phyloP scores from a whole-genome alignment of 2,888 invertebrate species.

The Sepioteuthis lessoniana region DNA sequence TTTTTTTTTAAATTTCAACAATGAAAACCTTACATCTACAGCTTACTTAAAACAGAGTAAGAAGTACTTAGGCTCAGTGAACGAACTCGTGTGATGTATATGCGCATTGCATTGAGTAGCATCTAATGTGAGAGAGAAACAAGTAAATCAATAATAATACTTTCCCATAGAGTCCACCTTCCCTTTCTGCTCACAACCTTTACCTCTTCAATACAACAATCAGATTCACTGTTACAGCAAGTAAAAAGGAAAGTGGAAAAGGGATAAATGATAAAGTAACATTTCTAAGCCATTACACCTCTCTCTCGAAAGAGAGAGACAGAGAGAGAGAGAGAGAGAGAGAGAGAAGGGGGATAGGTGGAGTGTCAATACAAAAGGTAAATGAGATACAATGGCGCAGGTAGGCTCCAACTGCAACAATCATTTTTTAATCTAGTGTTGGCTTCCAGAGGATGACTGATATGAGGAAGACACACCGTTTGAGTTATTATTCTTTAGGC shows the following conservation, averaged over 20 bases:
- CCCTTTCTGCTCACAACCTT: neutral
- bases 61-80: neutral
- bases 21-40: neutral
- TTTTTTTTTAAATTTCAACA: neutral
- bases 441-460: too few species aligned
- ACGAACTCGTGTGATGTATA: neutral
- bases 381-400: neutral
- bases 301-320: neutral
- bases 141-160: neutral
- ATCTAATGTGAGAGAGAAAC: neutral
- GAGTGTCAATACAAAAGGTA: neutral
- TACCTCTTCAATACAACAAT: neutral
- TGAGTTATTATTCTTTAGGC: too few species aligned
- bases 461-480: too few species aligned
- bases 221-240: neutral
- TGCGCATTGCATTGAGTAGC: slow-evolving; percentile 2
- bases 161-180: neutral
- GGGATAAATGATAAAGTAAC: neutral
- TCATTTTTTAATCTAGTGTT: too few species aligned
- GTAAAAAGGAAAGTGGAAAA: neutral
- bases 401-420: too few species aligned
- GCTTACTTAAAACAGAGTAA: neutral
- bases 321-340: too few species aligned
- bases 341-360: neutral
- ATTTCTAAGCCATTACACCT: neutral